Percentiles rank a stretch among this genome's conserved stretches.
phyloP scores from a whole-genome alignment of 2,113 vertebrate species.

The Erythrolamprus reginae region DNA sequence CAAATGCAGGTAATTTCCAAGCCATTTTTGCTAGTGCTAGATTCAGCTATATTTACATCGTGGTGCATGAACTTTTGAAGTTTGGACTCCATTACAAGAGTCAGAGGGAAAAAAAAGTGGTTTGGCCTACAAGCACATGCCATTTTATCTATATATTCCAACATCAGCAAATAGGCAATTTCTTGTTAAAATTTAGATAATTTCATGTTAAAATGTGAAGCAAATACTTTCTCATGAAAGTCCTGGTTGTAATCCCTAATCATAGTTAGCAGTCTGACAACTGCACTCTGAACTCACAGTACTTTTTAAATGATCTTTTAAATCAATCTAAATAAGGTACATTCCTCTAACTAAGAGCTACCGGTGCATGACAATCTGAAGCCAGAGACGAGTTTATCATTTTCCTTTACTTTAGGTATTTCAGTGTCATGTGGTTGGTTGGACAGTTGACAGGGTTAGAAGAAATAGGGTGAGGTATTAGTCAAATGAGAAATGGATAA shows the following conservation, averaged over 20 bases:
- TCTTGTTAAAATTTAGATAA: neutral
- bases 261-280: neutral
- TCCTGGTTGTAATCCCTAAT: neutral
- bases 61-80: neutral
- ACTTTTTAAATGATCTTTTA: neutral
- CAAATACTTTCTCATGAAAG: neutral
- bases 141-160: neutral
- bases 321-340: neutral
- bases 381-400: neutral
- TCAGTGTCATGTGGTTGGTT: neutral
- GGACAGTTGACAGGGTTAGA: neutral
- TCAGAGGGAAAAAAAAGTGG: neutral
- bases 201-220: neutral
- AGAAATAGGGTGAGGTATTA: neutral
- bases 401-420: neutral
- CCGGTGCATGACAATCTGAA: neutral
- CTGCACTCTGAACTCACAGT: constrained; percentile 16
- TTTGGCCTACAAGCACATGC: neutral
- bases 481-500: neutral
- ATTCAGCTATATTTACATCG: neutral
- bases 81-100: neutral
- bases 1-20: neutral
- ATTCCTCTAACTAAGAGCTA: neutral
- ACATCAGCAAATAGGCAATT: neutral
- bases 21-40: neutral